Evolutionary conservation across 2,888 invertebrate species (phyloP).

Genomic region (Synergus laeviventris): DNA sequence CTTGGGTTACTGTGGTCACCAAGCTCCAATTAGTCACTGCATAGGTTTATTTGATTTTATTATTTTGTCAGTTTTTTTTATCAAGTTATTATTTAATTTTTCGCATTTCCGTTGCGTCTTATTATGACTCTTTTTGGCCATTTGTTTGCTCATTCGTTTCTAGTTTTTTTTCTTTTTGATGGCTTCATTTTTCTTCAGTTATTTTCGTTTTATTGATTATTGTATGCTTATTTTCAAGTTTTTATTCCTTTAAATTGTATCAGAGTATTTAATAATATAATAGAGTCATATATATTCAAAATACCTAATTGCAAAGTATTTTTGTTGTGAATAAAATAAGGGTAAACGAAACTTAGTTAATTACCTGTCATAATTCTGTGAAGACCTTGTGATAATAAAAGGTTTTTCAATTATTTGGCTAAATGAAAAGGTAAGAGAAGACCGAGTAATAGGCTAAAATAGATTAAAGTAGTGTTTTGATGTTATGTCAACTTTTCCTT

Average conservation of each 20-base stretch:
- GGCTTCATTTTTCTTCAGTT: conserved; percentile 45
- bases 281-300: not conserved
- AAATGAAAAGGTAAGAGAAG: not conserved
- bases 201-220: conserved; percentile 46
- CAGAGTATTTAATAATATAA: conserved; percentile 67
- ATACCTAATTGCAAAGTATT: not conserved
- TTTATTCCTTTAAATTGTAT: conserved; percentile 50
- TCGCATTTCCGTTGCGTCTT: conserved; percentile 58
- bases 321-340: not conserved
- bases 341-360: not conserved
- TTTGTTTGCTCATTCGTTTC: conserved; percentile 54
- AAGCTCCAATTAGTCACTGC: conserved; percentile 72
- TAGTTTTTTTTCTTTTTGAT: conserved; percentile 45
- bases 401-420: not conserved
- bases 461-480: not conserved
- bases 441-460: not conserved
- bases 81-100: conserved; percentile 50
- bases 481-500: not conserved
- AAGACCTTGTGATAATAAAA: conserved; percentile 5
- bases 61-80: conserved; percentile 44
- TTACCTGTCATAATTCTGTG: not conserved
- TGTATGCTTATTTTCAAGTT: conserved; percentile 50
- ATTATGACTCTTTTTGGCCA: conserved; percentile 53
- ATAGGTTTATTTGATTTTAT: conserved; percentile 61
- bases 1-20: conserved; percentile 76